A percentile compares a stretch with the other conserved stretches of the same genome.
These are phyloP conservation scores for Cordilura impudica DNA, from an alignment of 2,888 invertebrate genomes.

Conservation along the genomic window DNA sequence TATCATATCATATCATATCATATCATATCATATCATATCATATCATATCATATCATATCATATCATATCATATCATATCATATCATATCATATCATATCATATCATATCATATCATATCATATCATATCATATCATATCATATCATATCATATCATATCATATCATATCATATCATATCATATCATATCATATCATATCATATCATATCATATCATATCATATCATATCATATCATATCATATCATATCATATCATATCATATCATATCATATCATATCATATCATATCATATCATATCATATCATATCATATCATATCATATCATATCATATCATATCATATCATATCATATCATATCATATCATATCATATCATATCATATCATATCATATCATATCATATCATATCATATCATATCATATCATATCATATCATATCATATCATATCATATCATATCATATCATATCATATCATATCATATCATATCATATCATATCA, in stretches of 20 bases:
- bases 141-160: not conserved
- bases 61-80: not conserved
- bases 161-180: not conserved
- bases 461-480: constrained; percentile 11
- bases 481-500: constrained; percentile 2
- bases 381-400: not conserved
- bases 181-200: not conserved
- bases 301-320: not conserved
- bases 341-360: not conserved
- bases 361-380: not conserved
- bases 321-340: constrained; percentile 1
- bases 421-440: not conserved
- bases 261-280: not conserved
- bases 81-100: not conserved
- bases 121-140: too few relatives aligned
- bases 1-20: constrained; percentile 26
- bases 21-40: constrained; percentile 33
- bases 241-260: constrained; percentile 1
- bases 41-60: not conserved
- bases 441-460: constrained; percentile 17
- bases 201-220: not conserved
- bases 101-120: not conserved
- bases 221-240: not conserved
- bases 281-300: constrained; percentile 2
- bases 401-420: not conserved